Evolutionary conservation across 1,140 invertebrate species (phyloP), one percentile per base, ranked within the genome.

Genomic region (Lasioglossum albipes): DNA sequence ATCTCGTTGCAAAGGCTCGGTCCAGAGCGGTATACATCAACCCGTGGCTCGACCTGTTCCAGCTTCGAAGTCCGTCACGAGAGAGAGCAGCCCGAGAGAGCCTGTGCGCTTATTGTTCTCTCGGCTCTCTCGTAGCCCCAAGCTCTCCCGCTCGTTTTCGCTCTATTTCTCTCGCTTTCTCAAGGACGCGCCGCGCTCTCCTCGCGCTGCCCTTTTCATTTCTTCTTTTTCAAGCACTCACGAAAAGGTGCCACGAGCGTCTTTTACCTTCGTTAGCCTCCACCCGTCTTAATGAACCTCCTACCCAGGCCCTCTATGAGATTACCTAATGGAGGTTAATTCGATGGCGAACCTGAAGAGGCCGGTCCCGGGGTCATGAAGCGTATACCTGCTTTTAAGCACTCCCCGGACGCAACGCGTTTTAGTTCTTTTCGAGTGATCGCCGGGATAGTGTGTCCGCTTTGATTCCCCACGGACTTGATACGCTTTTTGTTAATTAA

Each of bases 71-170:
- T 69, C 75, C 78, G 77, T 85, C 86, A 81, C 75, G 83, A 81
- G 69, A 20, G 36, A 36, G 36, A 36, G 36, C 36, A 36, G 36
- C 67, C 13, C 45, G 45, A 10, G 45, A 12, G 45, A 49, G 62
- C 41, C 2, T 20, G 6, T 54, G 78, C 76, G 61, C 65, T 76
- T 86, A 87, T 86, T 85, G 86, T 87, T 87, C 81, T 52, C 69
- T 36, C 36, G 36, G 36, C 36, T 22, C 41, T n/a, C 69, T 73
- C 59, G 36, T 72, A 49, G 49, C 78, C 75, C 62, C 52, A 57
- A 59, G 77, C 64, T 36, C 36, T 36, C 59, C 75, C 78, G 45
- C 75, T 86, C 80, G 75, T 82, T 86, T 77, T 85, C 83, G 81
- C 85, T 83, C 84, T 65, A 80, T 86, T 86, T 83, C 81, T 77